Percentiles rank a stretch among this genome's conserved stretches.
Conservation (phyloP, 2,888 invertebrate genomes). For the Bruchidius siliquastri region DNA sequence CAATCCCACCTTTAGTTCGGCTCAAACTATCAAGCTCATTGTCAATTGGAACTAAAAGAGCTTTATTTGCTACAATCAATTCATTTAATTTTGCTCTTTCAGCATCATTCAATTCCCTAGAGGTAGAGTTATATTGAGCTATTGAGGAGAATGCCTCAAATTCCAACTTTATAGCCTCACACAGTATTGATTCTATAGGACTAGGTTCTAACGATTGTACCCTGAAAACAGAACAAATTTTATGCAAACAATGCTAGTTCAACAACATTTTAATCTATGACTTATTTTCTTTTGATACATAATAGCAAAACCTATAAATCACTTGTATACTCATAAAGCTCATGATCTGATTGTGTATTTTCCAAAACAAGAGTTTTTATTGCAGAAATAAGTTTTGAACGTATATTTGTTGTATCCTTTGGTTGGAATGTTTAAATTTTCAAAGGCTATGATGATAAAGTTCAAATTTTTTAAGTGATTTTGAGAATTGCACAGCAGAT, state of each 20-base stretch:
- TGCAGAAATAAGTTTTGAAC: too few relatives aligned
- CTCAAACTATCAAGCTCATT: conserved; percentile 69
- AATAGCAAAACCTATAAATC: too few relatives aligned
- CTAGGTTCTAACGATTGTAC: conserved; percentile 56
- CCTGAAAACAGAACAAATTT: conserved; percentile 33
- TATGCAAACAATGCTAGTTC: background rate
- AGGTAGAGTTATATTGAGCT: conserved; percentile 56
- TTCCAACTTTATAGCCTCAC: conserved; percentile 81
- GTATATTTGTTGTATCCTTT: too few relatives aligned
- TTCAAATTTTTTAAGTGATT: too few relatives aligned
- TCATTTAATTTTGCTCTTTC: conserved; percentile 81
- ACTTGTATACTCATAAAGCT: too few relatives aligned
- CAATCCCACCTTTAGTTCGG: background rate
- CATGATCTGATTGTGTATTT: too few relatives aligned
- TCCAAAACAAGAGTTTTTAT: too few relatives aligned
- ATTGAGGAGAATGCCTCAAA: conserved; percentile 64
- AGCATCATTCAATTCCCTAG: conserved; percentile 70
- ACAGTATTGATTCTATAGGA: conserved; percentile 78
- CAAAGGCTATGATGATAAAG: too few relatives aligned
- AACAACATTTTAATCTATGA: too few relatives aligned
- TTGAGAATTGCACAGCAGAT: too few relatives aligned
- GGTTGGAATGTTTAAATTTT: too few relatives aligned
- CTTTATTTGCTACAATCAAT: conserved; percentile 79
- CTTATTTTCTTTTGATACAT: too few relatives aligned
- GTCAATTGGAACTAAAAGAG: conserved; percentile 76